Evolutionary conservation across 1,140 invertebrate species (phyloP), one percentile per base, ranked within the genome.

Genomic region (Rhizoglyphus robini): DNA sequence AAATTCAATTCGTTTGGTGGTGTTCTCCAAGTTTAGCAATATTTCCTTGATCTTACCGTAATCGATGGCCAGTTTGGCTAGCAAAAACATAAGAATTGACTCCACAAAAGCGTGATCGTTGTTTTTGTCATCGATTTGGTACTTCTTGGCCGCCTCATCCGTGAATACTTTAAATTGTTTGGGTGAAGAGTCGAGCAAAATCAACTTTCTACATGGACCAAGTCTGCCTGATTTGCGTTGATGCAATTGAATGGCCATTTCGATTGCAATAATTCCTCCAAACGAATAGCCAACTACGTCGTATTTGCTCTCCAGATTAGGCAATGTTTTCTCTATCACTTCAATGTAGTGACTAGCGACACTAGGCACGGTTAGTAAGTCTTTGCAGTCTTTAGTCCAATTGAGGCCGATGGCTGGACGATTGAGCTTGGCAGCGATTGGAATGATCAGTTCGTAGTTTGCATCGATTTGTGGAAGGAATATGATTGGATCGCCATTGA

Each of bases 281-380:
- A 90, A 97, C 0, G 94, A 97, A 75, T 98, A 98, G 2, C 93
- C 95, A 36, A 86, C 81, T 48, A 98, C 74, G 25, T 83, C 82
- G 78, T 92, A 95, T 79, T 77, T n/a, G 73, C 13, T 31, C 30
- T 38, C 41, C 2, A 63, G n/a, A n/a, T 63, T 23, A 3, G 61
- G 61, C 27, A 63, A 15, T 29, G 48, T 8, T 60, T 11, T 23
- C 20, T 63, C n/a, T 23, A 63, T 61, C 5, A 63, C 36, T 18
- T 48, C 2, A 60, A 65, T 65, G 20, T 54, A 65, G 29, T 54
- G 23, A 18, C 75, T 73, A 3, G 93, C 90, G 32, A 95, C 78
- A 29, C 83, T 78, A 20, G 81, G 74, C 64, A 96, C 84, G 23
- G 83, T 84, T 15, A 70, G 71, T 5, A 68, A 34, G 18, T 0